Evolutionary conservation across 1,140 invertebrate genomes (phyloP), one percentile per base, ranked within the genome.

Genomic region (Hylyphantes graminicola): DNA sequence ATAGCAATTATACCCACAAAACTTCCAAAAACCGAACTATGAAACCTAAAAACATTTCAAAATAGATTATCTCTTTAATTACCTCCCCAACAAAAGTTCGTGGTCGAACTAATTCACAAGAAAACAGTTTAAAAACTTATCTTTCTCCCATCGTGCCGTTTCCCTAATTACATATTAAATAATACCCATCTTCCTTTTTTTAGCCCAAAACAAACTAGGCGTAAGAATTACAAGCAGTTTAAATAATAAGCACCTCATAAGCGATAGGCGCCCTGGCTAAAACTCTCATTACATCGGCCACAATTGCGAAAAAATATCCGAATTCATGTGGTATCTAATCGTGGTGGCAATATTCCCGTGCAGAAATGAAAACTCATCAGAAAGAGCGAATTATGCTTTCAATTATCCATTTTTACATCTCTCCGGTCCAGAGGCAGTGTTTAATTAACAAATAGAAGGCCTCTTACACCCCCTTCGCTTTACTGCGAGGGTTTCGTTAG

Each of bases 321-420:
- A 76, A 61, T 61, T 57, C 65, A 57, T 73, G 67, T 61, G 79
- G 11, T 12, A 67, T 70, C 51, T 59, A 19, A 11, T 65, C 65
- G 9, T 59, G 70, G 70, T 73, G 73, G 79, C 79, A 81, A 81
- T 81, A 81, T 73, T 19, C 79, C 54, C 50, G 68, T 35, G 35
- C 35, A 35, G 80, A 75, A 83, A 83, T 75, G 80, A 83, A 83
- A 83, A 75, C 80, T 83, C 80, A 83, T 83, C 80, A 83, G 80
- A 83, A 75, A 83, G 80, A 72, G 72, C 80, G 67, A 83, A 83
- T 83, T 83, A 83, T 83, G 72, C 80, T 83, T 83, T 83, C 80
- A 83, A 83, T 83, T 83, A 83, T 83, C 80, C 63, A 83, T 83
- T 83, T 83, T 83, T 83, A 83, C 70, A 74, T 83, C 70, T 65